Conservation (phyloP, 2,888 invertebrate species). For the Hedychridium roseum region DNA sequence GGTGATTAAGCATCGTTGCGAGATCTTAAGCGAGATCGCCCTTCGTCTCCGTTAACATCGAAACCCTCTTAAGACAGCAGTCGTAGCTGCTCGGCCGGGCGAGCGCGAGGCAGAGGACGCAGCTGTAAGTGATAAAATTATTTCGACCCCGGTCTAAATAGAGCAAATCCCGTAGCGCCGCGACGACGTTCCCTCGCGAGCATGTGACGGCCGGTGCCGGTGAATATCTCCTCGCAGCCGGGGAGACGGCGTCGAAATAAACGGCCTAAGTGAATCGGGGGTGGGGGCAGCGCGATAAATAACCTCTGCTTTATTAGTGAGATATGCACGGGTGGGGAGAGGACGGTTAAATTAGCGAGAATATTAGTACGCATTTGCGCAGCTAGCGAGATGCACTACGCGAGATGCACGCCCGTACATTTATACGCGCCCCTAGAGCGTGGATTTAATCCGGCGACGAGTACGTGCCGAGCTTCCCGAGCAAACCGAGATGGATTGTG, state of each 20-base stretch:
- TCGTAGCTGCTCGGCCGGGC: conserved; percentile 16
- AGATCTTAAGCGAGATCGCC: conserved; percentile 43
- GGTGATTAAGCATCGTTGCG: conserved; percentile 41
- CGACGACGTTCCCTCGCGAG: conserved; percentile 3
- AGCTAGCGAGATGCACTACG: neutral
- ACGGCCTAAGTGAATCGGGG: conserved; percentile 46
- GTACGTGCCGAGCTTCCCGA: neutral
- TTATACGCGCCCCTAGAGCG: neutral
- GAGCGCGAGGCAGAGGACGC: too few species aligned
- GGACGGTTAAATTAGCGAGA: conserved; percentile 59
- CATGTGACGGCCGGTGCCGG: conserved; percentile 20
- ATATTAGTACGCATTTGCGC: conserved; percentile 59
- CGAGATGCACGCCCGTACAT: too few species aligned
- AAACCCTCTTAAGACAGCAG: conserved; percentile 40
- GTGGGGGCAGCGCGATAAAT: conserved; percentile 55
- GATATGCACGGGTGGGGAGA: conserved; percentile 40
- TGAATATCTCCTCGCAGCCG: conserved; percentile 8
- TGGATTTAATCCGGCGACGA: neutral
- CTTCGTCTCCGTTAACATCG: conserved; percentile 41
- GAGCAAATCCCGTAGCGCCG: conserved; percentile 30
- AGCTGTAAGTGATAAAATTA: conserved; percentile 47
- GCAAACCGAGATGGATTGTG: neutral
- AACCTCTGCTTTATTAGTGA: conserved; percentile 62
- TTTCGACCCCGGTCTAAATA: conserved; percentile 45
- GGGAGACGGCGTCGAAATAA: conserved; percentile 48